Conservation (phyloP, 2,797 vertebrate genomes). For the Lepilemur septentrionalis region DNA sequence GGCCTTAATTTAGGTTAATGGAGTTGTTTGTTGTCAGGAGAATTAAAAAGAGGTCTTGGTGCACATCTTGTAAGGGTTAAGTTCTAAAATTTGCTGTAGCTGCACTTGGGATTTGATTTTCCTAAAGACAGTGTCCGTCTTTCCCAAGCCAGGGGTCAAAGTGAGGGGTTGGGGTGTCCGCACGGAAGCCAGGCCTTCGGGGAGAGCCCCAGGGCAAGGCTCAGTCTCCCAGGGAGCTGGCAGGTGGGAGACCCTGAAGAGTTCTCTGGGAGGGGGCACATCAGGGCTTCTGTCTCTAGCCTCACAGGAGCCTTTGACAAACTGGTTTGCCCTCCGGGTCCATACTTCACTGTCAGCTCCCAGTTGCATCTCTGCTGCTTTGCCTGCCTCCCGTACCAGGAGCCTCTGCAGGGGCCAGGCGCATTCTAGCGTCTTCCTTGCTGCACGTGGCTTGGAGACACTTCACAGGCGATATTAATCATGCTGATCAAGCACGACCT, state of each 20-base stretch:
- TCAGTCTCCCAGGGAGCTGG: neutral
- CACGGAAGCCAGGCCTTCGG: neutral
- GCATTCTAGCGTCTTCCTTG: neutral
- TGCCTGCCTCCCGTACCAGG: neutral
- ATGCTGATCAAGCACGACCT: conserved; percentile 51
- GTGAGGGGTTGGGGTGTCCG: neutral
- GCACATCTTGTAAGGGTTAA: neutral
- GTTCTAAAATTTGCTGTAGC: neutral
- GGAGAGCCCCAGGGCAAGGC: neutral
- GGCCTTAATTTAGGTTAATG: neutral
- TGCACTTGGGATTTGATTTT: neutral
- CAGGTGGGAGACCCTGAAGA: neutral
- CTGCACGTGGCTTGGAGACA: neutral
- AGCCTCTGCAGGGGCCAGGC: neutral
- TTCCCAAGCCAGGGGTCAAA: neutral
- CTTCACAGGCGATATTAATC: conserved; percentile 36
- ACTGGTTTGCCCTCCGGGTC: neutral
- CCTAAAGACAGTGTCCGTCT: neutral
- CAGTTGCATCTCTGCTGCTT: neutral
- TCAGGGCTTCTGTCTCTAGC: neutral
- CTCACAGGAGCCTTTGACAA: neutral
- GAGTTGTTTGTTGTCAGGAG: neutral
- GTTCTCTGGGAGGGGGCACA: neutral
- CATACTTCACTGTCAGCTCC: neutral
- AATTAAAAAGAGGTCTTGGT: neutral